Conservation (phyloP, 2,113 vertebrate species). For the Brachyhypopomus gauderio region DNA sequence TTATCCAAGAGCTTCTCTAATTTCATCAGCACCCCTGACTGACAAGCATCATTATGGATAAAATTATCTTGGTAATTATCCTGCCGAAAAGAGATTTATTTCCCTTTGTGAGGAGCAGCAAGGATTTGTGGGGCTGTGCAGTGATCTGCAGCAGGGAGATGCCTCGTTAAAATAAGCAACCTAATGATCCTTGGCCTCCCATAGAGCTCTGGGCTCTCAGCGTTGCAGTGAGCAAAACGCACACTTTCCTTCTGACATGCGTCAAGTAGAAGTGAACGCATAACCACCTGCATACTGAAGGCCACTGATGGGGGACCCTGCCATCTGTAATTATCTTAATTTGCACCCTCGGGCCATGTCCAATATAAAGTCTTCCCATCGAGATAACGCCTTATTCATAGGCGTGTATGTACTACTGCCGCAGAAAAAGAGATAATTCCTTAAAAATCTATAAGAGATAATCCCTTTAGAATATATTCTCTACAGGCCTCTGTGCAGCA, state of each 20-base stretch:
- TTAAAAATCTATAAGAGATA: too few relatives aligned
- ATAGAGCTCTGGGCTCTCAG: conserved; percentile 34
- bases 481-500: background rate
- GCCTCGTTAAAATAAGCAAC: conserved; percentile 68
- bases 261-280: conserved; percentile 41
- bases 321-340: conserved; percentile 53
- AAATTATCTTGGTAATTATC: conserved; percentile 80
- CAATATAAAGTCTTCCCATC: conserved; percentile 29
- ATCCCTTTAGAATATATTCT: background rate
- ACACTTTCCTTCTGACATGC: conserved; percentile 57
- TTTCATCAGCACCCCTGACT: conserved; percentile 74
- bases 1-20: conserved; percentile 68
- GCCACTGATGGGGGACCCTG: conserved; percentile 46
- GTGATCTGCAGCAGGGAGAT: conserved; percentile 53
- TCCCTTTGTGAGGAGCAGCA: conserved; percentile 66
- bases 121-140: conserved; percentile 47
- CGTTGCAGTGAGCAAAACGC: conserved; percentile 44
- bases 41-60: conserved; percentile 79
- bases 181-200: conserved; percentile 64
- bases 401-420: background rate
- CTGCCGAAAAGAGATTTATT: conserved; percentile 75
- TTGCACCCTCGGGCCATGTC: conserved; percentile 46
- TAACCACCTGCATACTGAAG: conserved; percentile 32
- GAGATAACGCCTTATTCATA: conserved; percentile 25
- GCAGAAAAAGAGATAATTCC: background rate